Percentiles rank a stretch among this genome's conserved stretches.
These are phyloP conservation scores for Spatula clypeata DNA, from an alignment of 2,797 vertebrate species.

Conservation along the genomic window DNA sequence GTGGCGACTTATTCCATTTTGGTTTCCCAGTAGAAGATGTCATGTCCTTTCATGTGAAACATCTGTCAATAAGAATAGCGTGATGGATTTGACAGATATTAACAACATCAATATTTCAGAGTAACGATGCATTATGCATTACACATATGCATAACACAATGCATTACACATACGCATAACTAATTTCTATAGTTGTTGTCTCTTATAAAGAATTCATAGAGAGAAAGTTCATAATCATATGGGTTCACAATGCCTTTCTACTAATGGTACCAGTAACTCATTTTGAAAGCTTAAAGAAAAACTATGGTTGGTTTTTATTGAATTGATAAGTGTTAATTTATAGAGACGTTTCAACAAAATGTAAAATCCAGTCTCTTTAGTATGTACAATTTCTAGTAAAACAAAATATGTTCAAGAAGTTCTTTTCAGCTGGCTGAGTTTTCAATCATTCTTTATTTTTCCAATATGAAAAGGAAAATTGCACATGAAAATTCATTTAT, in stretches of 20 bases:
- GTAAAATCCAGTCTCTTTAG: not conserved
- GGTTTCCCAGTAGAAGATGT: not conserved
- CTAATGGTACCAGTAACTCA: not conserved
- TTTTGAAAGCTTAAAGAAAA: not conserved
- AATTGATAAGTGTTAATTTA: not conserved
- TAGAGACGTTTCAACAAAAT: not conserved
- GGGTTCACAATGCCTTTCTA: not conserved
- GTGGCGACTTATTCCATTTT: not conserved
- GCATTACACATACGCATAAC: too few relatives aligned
- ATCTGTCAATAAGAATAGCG: not conserved
- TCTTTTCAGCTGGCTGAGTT: not conserved
- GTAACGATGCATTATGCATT: not conserved
- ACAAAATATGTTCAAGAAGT: not conserved
- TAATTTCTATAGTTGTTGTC: not conserved
- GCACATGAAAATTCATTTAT: not conserved
- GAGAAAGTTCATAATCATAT: not conserved
- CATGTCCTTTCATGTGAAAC: not conserved
- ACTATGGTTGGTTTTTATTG: fast-evolving
- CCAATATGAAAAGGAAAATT: not conserved
- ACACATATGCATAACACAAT: not conserved
- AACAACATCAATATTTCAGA: not conserved
- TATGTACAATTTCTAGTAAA: not conserved
- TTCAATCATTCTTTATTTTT: not conserved
- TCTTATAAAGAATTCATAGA: not conserved
- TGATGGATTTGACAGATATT: not conserved